Conservation (phyloP, 2,888 invertebrate species). For the Orchesellides sinensis region DNA sequence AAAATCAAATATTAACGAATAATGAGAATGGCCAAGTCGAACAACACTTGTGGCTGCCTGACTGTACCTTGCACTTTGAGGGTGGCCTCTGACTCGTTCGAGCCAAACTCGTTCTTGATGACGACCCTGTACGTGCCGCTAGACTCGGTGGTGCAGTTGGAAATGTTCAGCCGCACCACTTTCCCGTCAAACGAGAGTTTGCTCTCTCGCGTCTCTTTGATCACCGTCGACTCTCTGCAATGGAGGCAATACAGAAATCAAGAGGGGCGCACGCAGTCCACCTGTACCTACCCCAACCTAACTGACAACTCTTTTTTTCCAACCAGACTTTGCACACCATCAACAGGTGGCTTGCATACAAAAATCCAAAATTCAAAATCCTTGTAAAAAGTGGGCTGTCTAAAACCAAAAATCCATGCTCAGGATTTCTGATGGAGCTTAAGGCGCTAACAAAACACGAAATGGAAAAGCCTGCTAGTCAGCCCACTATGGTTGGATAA, state of each 20-base stretch:
- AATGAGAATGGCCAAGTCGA: constrained; percentile 12
- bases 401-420: no score
- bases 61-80: constrained; percentile 85
- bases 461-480: no score
- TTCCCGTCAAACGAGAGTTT: constrained; percentile 91
- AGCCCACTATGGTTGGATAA: no score
- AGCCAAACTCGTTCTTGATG: constrained; percentile 93
- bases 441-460: no score
- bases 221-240: constrained; percentile 81
- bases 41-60: not conserved
- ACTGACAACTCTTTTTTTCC: no score
- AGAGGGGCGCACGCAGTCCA: not conserved
- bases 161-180: constrained; percentile 87
- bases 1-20: not conserved
- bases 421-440: no score
- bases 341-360: no score
- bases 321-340: no score
- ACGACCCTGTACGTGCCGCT: constrained; percentile 90
- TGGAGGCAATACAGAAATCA: constrained; percentile 17
- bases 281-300: not conserved
- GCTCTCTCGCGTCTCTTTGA: constrained; percentile 87
- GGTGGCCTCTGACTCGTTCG: constrained; percentile 91
- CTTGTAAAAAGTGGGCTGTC: no score
- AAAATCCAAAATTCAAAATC: no score
- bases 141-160: constrained; percentile 85